phyloP scores from a whole-genome alignment of 1,140 invertebrate genomes.

The Ceratosolen solmsi region DNA sequence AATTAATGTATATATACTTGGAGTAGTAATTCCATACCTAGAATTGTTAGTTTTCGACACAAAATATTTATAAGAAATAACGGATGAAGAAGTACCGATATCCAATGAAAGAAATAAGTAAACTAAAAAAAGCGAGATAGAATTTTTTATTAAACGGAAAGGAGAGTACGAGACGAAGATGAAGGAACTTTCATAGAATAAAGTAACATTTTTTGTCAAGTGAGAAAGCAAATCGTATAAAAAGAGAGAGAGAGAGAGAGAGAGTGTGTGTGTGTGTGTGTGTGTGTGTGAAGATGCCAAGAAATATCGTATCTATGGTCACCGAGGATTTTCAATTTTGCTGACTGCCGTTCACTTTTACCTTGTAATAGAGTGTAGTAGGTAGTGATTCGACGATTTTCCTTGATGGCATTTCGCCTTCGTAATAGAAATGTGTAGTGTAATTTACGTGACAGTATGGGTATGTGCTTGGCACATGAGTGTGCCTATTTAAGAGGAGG shows the following conservation, averaged over 20 bases:
- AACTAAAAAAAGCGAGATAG: neutral
- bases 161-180: neutral
- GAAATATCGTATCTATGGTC: neutral
- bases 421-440: neutral
- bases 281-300: too few relatives aligned
- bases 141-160: constrained; percentile 25
- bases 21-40: too few relatives aligned
- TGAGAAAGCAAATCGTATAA: too few relatives aligned
- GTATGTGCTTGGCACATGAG: too few relatives aligned
- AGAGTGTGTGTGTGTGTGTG: neutral
- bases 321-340: constrained; percentile 43
- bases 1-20: too few relatives aligned
- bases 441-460: too few relatives aligned
- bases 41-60: too few relatives aligned
- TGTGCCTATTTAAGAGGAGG: too few relatives aligned
- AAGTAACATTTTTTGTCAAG: neutral
- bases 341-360: constrained; percentile 12
- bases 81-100: neutral
- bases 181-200: neutral
- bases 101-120: constrained; percentile 23
- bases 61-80: constrained; percentile 1
- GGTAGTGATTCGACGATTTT: neutral
- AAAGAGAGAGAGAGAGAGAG: neutral
- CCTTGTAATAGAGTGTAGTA: neutral
- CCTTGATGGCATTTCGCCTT: neutral